Base-by-base conservation (phyloP, 2,888 invertebrate species). In the Xylota segnis region DNA sequence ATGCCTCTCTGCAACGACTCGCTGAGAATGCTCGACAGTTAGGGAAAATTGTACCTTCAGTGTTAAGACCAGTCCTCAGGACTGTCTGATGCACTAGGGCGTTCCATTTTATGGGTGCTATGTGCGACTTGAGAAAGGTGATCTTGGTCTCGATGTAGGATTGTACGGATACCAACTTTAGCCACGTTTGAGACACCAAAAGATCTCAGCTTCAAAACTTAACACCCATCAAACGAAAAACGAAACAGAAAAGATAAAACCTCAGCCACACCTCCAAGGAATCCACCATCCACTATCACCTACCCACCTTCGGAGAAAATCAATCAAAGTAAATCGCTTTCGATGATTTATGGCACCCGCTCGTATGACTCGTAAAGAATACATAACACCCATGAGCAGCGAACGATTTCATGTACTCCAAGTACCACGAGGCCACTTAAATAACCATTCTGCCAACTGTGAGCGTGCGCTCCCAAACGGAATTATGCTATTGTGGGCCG, bases 271-370 rank as follows among this genome's bases (percentile, higher is more conserved):
- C 29, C 29, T 14, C 7, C 29, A 23, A 23, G 3, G 6, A n/a
- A 61, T 23, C 43, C 12, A 12, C 47, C n/a, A 34, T 16, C 52
- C 71, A 71, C 65, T 66, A 77, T 65, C 75, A 18, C 58, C 52
- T 63, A 56, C 50, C 47, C 56, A 68, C 68, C 59, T 74, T 74
- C 52, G 32, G 43, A 56, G 63, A 83, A 83, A 83, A 83, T 83
- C 83, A 83, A 83, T 83, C 83, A 83, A 78, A 83, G 40, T 78
- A 70, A 83, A 83, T 78, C 78, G 74, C 56, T 54, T 78, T 29
- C 16, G 47, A 83, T 70, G 78, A 83, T 83, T 83, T 83, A 83
- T 74, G 47, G 40, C 83, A 58, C 72, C 78, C 72, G 83, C 83
- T 56, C 68, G 52, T 50, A 56, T 47, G 68, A 34, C 18, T 63